Evolutionary conservation across 2,113 vertebrate genomes (phyloP).

Genomic region (Abramis brama): DNA sequence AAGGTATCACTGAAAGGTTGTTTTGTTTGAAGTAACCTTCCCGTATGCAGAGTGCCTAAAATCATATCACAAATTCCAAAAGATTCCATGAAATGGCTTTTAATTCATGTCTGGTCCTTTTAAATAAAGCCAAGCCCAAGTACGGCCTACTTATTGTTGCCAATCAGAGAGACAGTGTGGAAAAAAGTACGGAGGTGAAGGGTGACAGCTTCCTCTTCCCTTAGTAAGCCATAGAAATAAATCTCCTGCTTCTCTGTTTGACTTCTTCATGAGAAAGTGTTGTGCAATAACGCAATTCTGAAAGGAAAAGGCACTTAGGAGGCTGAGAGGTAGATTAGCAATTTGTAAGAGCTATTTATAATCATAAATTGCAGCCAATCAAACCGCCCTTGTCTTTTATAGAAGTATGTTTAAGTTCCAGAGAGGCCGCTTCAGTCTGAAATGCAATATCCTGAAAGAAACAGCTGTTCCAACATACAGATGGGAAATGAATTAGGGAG

Average conservation of each 20-base stretch:
- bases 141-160: slow-evolving; percentile 47
- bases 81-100: slow-evolving; percentile 44
- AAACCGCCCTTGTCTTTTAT: slow-evolving; percentile 60
- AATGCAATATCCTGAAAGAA: slow-evolving; percentile 64
- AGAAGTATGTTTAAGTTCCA: slow-evolving; percentile 62
- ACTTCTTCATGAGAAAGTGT: slow-evolving; percentile 70
- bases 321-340: slow-evolving; percentile 69
- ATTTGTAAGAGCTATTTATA: slow-evolving; percentile 70
- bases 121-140: slow-evolving; percentile 55
- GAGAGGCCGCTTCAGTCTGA: slow-evolving; percentile 51
- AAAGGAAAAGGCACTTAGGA: slow-evolving; percentile 69
- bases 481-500: slow-evolving; percentile 10
- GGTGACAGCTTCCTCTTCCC: slow-evolving; percentile 60
- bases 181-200: background rate
- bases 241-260: slow-evolving; percentile 67
- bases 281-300: slow-evolving; percentile 65
- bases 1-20: background rate
- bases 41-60: slow-evolving; percentile 10
- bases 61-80: slow-evolving; percentile 42
- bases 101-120: slow-evolving; percentile 54
- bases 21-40: background rate
- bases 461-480: slow-evolving; percentile 59
- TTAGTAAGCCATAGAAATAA: slow-evolving; percentile 64
- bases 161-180: slow-evolving; percentile 13
- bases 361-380: slow-evolving; percentile 63